phyloP scores from a whole-genome alignment of 2,113 vertebrate genomes.

The Lathamus discolor region DNA sequence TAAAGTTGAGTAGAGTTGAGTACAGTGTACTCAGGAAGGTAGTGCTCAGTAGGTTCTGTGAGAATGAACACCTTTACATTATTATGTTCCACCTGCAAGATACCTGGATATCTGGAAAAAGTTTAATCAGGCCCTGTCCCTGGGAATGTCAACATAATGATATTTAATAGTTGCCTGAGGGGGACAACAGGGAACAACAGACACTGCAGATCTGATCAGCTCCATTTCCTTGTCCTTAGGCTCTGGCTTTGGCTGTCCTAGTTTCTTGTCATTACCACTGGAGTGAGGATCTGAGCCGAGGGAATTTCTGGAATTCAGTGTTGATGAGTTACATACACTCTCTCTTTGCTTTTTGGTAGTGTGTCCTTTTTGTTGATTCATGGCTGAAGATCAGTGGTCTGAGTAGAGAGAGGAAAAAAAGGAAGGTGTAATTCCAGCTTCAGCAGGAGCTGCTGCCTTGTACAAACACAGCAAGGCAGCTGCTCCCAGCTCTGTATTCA shows the following conservation, averaged over 20 bases:
- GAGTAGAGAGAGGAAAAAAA: background rate
- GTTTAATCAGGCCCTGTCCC: background rate
- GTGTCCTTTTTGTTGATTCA: background rate
- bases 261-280: background rate
- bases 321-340: rapidly evolving
- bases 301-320: background rate
- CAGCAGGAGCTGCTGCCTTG: background rate
- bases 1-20: background rate
- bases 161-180: background rate
- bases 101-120: background rate
- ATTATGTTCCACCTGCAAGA: background rate
- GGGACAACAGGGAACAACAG: background rate
- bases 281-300: background rate
- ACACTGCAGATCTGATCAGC: background rate
- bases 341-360: background rate
- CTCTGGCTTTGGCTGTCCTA: background rate
- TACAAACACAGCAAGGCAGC: background rate
- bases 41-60: background rate
- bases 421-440: background rate
- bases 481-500: background rate
- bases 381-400: background rate
- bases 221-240: background rate
- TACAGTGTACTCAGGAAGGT: background rate
- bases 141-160: background rate
- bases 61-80: background rate